These are phyloP conservation scores for Nestor notabilis DNA, from an alignment of 2,113 vertebrate species.

Conservation along the genomic window DNA sequence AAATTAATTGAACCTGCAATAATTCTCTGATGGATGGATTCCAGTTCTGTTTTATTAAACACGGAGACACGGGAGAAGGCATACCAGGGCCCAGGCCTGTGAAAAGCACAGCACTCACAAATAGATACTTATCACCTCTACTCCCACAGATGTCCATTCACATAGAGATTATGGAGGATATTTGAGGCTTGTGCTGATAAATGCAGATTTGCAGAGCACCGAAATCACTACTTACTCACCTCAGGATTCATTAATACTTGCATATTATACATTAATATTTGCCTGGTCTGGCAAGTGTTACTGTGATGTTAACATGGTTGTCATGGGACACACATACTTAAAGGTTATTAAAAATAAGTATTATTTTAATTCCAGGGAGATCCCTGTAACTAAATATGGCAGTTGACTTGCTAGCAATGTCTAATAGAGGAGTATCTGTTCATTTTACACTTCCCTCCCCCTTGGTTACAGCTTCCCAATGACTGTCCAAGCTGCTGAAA, in stretches of 20 bases:
- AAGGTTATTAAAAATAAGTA: not conserved
- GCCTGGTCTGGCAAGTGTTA: not conserved
- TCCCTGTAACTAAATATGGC: not conserved
- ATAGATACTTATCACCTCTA: not conserved
- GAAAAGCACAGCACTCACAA: not conserved
- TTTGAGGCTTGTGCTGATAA: not conserved
- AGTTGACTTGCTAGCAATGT: not conserved
- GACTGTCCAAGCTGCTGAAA: not conserved
- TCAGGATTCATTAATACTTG: not conserved
- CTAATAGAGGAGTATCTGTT: not conserved
- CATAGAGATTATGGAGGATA: not conserved
- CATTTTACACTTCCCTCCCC: not conserved
- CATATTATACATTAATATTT: not conserved
- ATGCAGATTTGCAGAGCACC: not conserved
- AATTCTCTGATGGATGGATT: not conserved
- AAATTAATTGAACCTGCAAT: not conserved
- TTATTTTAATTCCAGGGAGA: not conserved
- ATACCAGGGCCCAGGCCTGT: not conserved
- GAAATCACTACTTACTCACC: not conserved
- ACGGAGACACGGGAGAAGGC: not conserved
- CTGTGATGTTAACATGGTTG: not conserved
- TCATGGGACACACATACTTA: not conserved
- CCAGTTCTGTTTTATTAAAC: not conserved
- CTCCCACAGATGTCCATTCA: not conserved
- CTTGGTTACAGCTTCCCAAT: not conserved